A percentile compares a stretch with the other conserved stretches of the same genome.
phyloP scores from a whole-genome alignment of 2,797 vertebrate genomes.

The Urophycis tenuis region DNA sequence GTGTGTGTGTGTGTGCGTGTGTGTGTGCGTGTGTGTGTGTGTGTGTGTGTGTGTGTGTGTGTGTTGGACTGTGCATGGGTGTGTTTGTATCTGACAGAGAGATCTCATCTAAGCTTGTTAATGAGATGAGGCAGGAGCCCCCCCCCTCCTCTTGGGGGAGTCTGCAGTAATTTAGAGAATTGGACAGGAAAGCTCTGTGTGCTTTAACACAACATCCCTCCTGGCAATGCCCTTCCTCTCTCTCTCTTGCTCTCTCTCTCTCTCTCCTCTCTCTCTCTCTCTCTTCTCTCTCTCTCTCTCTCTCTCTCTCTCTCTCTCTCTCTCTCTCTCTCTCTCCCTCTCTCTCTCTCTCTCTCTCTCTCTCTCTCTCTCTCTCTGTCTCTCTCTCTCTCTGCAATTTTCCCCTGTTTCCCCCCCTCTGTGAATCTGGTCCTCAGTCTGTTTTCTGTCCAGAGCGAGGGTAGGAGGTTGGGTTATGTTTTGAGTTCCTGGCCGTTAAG shows the following conservation, averaged over 20 bases:
- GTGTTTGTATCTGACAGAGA: constrained; percentile 42
- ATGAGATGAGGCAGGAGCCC: constrained; percentile 53
- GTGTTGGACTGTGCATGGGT: background rate
- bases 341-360: background rate
- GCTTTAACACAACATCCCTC: constrained; percentile 48
- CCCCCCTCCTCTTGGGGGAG: constrained; percentile 17
- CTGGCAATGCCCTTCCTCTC: constrained; percentile 24
- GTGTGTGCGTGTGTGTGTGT: constrained; percentile 7
- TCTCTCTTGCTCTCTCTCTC: constrained; percentile 6
- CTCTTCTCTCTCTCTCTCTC: background rate
- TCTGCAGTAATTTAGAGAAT: constrained; percentile 48
- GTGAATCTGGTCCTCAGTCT: too few species aligned
- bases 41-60: constrained; percentile 26
- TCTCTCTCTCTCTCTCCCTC: background rate
- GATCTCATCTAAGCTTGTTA: constrained; percentile 59
- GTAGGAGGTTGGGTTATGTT: too few species aligned
- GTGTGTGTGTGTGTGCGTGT: constrained; percentile 24
- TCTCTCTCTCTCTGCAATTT: too few species aligned
- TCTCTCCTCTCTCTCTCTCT: constrained; percentile 11
- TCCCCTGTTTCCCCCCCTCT: too few species aligned
- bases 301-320: background rate
- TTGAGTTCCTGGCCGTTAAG: too few species aligned
- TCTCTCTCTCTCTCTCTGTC: background rate
- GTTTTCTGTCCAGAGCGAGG: too few species aligned
- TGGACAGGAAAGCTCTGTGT: constrained; percentile 48